Base-by-base conservation (phyloP, 2,888 invertebrate species). In the Nomada ruficornis region DNA sequence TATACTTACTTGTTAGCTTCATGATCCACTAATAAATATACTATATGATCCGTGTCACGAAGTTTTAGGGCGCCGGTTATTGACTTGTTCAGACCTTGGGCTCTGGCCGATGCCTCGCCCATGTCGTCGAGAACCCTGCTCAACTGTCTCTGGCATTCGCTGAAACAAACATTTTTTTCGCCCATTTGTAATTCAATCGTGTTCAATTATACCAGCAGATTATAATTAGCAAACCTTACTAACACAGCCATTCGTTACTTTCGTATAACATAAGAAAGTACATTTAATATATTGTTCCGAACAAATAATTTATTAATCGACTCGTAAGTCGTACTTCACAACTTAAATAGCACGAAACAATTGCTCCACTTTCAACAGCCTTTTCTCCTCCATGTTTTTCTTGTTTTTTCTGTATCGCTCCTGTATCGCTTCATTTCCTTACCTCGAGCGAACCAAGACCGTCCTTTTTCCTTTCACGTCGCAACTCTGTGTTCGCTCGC, bases 61-160 rank as follows among this genome's bases (percentile, higher is more conserved):
- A 97, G 93, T 89, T 96, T 96, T 26, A 96, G 95, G 0, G 96
- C 95, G 0, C 96, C 96, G 29, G 97, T 97, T 86, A 97, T 96
- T 0, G 96, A 95, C 90, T 96, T 96, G 86, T 94, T 95, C 1
- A 97, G 94, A 2, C 96, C 96, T 93, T 97, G 97, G 4, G 97
- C 97, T 23, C 94, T 92, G 0, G 97, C 96, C 2, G 97, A 97
- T 75, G 96, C 95, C 91, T 96, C 95, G 0, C 97, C 97, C 91
- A 97, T 95, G 11, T 94, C 94, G 92, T 97, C 96, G 47, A 97
- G 94, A 63, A 97, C 94, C 90, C 95, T 95, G 1, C 95, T 94
- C 86, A 96, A 94, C 91, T 95, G 95, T 65, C 95, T 94, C 85
- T 95, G 95, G 83, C 95, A 95, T 92, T 96, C 95, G 94, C 96